Evolutionary conservation across 2,113 vertebrate species (phyloP).

Genomic region (western clawed frog (Xenopus tropicalis)): UCB_Xtro_10.0 CM004450.2:89219501-89220000

Average conservation of each 20-base stretch:
- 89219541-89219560: slow-evolving; percentile 31
- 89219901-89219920: neutral
- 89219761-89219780: neutral
- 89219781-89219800: slow-evolving; percentile 29
- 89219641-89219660: slow-evolving; percentile 7
- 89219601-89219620: neutral
- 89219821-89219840: slow-evolving; percentile 49
- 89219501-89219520: slow-evolving; percentile 24
- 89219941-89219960: neutral
- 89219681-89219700: too few relatives aligned
- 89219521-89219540: slow-evolving; percentile 36
- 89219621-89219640: neutral
- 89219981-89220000: neutral
- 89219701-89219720: neutral
- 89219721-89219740: neutral
- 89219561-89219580: slow-evolving; percentile 48
- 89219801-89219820: slow-evolving; percentile 45
- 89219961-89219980: slow-evolving; percentile 5
- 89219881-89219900: neutral
- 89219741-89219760: neutral
- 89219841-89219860: slow-evolving; percentile 50
- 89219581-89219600: neutral
- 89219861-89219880: slow-evolving; percentile 35
- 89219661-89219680: neutral
- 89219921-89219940: neutral